A percentile compares a stretch with the other conserved stretches of the same genome.
Evolutionary conservation across 2,888 invertebrate genomes (phyloP).

Genomic region (Pocota personata): DNA sequence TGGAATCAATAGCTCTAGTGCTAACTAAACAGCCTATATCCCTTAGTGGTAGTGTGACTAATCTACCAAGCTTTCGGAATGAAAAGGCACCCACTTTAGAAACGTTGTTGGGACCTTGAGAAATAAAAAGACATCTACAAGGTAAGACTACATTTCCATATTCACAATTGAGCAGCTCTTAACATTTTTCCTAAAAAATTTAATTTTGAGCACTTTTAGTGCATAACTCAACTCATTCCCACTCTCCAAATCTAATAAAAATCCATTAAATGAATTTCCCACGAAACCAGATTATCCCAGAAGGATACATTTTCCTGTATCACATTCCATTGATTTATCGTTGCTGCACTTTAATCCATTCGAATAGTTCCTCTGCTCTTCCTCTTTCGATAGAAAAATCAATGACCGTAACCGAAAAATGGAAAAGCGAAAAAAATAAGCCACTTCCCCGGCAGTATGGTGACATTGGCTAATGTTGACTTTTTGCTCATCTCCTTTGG

Average conservation of each 20-base stretch:
- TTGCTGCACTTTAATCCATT: slow-evolving; percentile 38
- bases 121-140: too few species aligned
- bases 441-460: not conserved
- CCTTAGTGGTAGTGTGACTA: too few species aligned
- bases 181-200: not conserved
- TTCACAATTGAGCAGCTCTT: not conserved
- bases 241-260: slow-evolving; percentile 6
- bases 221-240: slow-evolving; percentile 6
- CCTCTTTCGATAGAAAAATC: not conserved
- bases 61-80: too few species aligned
- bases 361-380: not conserved
- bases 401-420: slow-evolving; percentile 9
- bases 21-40: too few species aligned
- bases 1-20: too few species aligned
- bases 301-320: slow-evolving; percentile 2
- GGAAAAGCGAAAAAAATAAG: not conserved
- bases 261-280: slow-evolving; percentile 6
- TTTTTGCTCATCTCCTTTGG: not conserved
- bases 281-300: not conserved
- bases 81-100: too few species aligned
- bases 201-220: not conserved
- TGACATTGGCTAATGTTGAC: slow-evolving; percentile 2
- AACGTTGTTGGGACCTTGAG: too few species aligned
- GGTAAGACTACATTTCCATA: not conserved
- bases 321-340: slow-evolving; percentile 45